A percentile compares a stretch with the other conserved stretches of the same genome.
These are phyloP conservation scores for Megalopta genalis DNA, from an alignment of 1,140 invertebrate genomes.

Conservation along the genomic window DNA sequence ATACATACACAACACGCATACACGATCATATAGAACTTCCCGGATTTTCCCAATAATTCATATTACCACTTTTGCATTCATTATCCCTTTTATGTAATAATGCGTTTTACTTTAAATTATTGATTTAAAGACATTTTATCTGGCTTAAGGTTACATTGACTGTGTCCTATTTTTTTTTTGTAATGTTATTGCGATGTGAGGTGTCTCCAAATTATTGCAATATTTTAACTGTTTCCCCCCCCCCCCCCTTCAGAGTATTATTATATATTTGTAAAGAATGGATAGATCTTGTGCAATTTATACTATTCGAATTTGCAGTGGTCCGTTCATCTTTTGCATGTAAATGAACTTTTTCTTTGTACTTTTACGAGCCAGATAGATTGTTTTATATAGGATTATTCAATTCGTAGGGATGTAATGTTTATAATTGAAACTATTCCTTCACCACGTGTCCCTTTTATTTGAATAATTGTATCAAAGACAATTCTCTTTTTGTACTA, in stretches of 20 bases:
- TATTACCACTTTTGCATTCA: slow-evolving; percentile 2
- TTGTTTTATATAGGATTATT: too few species aligned
- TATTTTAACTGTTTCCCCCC: background rate
- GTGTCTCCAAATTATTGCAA: slow-evolving; percentile 36
- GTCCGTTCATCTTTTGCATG: too few species aligned
- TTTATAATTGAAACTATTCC: too few species aligned
- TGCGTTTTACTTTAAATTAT: slow-evolving; percentile 12
- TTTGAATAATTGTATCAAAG: too few species aligned
- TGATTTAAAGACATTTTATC: slow-evolving; percentile 8
- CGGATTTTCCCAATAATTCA: background rate
- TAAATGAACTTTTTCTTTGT: too few species aligned
- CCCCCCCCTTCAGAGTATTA: slow-evolving; percentile 31
- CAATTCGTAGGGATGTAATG: too few species aligned
- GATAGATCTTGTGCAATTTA: slow-evolving; percentile 34
- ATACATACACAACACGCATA: background rate
- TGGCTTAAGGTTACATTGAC: slow-evolving; percentile 19
- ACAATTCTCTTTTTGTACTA: too few species aligned
- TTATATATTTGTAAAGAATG: slow-evolving; percentile 16
- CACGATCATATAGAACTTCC: background rate
- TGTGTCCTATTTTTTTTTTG: slow-evolving; percentile 4
- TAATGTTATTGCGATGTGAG: slow-evolving; percentile 11
- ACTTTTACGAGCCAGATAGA: too few species aligned
- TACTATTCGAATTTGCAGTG: background rate
- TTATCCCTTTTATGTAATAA: slow-evolving; percentile 20
- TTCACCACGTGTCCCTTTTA: too few species aligned